phyloP scores from a whole-genome alignment of 2,888 invertebrate species.

The Ophion costatus region DNA sequence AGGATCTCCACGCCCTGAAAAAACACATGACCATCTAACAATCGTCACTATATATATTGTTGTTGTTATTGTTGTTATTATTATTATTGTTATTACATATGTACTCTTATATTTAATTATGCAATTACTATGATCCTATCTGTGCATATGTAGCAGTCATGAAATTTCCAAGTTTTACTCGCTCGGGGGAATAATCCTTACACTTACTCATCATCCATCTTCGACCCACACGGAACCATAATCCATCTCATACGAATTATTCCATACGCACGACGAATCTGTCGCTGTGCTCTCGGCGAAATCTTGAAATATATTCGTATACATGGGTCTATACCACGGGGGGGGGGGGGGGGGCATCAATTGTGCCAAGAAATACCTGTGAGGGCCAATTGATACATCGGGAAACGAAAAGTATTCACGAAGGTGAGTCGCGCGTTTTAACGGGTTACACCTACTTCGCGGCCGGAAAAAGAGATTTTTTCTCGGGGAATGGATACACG shows the following conservation, averaged over 20 bases:
- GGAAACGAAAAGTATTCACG: neutral
- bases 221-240: neutral
- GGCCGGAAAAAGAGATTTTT: too few relatives aligned
- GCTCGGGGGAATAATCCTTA: neutral
- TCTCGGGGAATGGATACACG: too few relatives aligned
- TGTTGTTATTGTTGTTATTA: neutral
- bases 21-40: neutral
- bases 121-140: neutral
- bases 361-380: neutral
- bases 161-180: neutral
- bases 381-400: neutral
- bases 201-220: neutral
- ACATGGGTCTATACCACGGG: neutral
- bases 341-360: neutral
- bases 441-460: too few relatives aligned
- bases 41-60: neutral
- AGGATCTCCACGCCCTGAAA: neutral
- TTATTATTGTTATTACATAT: neutral
- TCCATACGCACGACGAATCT: slow-evolving; percentile 46
- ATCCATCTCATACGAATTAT: neutral
- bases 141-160: neutral
- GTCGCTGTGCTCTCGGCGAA: slow-evolving; percentile 55
- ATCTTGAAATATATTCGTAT: slow-evolving; percentile 41
- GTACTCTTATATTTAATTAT: neutral
- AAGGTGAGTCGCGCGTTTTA: neutral